Conservation (phyloP, 1,140 invertebrate genomes). For the Lasaia peninsularis region DNA sequence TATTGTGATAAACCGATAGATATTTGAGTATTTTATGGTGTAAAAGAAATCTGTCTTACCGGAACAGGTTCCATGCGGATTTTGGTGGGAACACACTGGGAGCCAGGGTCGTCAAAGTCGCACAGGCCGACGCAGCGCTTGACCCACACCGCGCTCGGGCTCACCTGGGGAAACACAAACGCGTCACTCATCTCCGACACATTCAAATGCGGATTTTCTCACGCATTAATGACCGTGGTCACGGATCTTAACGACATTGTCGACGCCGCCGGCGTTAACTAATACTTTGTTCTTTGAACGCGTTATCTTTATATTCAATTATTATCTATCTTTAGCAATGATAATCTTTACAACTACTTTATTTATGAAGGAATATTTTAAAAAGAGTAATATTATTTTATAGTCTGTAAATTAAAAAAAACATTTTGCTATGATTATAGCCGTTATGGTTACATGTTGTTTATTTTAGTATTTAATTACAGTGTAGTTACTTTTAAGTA, state of each 20-base stretch:
- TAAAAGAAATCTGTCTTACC: constrained; percentile 36
- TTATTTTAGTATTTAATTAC: too few species aligned
- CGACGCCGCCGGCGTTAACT: constrained; percentile 13
- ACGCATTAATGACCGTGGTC: constrained; percentile 44
- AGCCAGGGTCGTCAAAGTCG: constrained; percentile 42
- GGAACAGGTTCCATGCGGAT: constrained; percentile 46
- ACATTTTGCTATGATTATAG: too few species aligned
- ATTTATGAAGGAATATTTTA: too few species aligned
- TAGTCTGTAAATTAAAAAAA: too few species aligned
- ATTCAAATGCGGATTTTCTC: constrained; percentile 56
- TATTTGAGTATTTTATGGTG: neutral
- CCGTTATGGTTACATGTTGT: too few species aligned
- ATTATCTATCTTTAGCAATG: constrained; percentile 22
- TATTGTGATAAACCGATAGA: neutral
- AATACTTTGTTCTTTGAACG: constrained; percentile 11
- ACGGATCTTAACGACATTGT: constrained; percentile 47
- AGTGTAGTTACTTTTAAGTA: too few species aligned
- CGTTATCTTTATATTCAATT: constrained; percentile 28
- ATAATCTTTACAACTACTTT: neutral
- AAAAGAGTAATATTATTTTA: too few species aligned
- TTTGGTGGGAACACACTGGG: constrained; percentile 46
- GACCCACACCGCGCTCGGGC: constrained; percentile 67
- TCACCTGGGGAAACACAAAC: constrained; percentile 63
- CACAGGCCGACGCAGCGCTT: constrained; percentile 73
- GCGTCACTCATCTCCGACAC: constrained; percentile 40